Percentiles rank a stretch among this genome's conserved stretches.
Conservation (phyloP, 35 echinoderm and acorn worm species). For the Strongylocentrotus purpuratus region DNA sequence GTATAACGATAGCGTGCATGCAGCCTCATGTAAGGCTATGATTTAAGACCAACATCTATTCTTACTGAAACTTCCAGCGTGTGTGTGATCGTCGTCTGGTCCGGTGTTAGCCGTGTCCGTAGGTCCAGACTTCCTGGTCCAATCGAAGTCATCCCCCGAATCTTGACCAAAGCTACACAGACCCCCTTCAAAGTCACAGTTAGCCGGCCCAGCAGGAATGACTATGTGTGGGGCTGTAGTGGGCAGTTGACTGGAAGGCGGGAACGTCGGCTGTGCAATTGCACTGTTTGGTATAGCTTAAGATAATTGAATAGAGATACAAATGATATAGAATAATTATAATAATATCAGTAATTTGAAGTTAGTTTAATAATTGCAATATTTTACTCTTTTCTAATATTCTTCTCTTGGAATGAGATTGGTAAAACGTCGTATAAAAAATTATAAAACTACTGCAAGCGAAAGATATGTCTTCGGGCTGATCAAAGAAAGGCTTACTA, state of each 20-base stretch:
- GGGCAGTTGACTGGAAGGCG: neutral
- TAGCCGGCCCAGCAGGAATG: conserved; percentile 68
- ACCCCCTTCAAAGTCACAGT: conserved; percentile 80
- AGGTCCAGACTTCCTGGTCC: conserved; percentile 65
- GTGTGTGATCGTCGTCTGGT: conserved; percentile 69
- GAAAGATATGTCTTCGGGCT: neutral
- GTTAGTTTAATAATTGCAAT: neutral
- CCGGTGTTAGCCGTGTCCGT: conserved; percentile 80
- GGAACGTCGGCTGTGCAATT: conserved; percentile 21
- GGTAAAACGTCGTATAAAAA: no score
- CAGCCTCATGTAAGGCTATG: no score
- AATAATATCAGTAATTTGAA: no score
- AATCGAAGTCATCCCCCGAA: conserved; percentile 83
- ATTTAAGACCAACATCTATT: neutral
- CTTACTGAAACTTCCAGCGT: conserved; percentile 37
- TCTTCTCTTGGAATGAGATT: no score
- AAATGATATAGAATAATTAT: neutral
- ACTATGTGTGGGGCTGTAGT: conserved; percentile 50
- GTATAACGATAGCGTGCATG: no score
- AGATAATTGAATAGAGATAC: neutral
- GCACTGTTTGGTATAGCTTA: conserved; percentile 45
- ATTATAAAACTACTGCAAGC: neutral
- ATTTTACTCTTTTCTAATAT: neutral
- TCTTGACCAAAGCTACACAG: conserved; percentile 73
- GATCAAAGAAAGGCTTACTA: neutral